phyloP scores from a whole-genome alignment of 1,140 invertebrate species.

The Cherax quadricarinatus region DNA sequence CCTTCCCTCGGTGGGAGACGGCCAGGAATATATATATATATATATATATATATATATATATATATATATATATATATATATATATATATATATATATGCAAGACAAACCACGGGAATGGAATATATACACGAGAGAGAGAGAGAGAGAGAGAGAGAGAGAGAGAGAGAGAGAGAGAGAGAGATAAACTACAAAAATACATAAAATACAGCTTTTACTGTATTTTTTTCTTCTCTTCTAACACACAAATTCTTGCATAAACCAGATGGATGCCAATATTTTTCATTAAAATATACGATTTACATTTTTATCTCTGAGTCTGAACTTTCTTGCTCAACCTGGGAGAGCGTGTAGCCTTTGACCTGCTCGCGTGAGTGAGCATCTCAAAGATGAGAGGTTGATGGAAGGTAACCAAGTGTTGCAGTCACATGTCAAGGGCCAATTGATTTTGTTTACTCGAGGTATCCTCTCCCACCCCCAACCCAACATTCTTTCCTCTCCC shows the following conservation, averaged over 20 bases:
- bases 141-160: neutral
- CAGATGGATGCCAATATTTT: neutral
- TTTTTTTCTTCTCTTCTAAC: neutral
- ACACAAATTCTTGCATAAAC: neutral
- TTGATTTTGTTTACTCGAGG: neutral
- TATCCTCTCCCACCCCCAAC: neutral
- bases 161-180: neutral
- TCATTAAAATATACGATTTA: neutral
- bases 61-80: too few relatives aligned
- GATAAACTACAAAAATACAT: too few relatives aligned
- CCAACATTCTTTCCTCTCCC: too few relatives aligned
- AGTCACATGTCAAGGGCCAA: slow-evolving; percentile 28
- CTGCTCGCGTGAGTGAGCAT: neutral
- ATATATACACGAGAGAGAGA: neutral
- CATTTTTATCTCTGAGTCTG: neutral
- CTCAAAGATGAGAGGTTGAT: slow-evolving; percentile 2
- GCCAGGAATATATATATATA: too few relatives aligned
- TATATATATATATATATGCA: too few relatives aligned
- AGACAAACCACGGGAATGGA: too few relatives aligned
- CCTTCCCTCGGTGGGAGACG: too few relatives aligned
- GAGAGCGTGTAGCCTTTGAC: slow-evolving; percentile 12
- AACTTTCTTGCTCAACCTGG: neutral
- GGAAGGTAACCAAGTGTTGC: slow-evolving; percentile 42
- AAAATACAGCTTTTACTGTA: too few relatives aligned
- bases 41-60: too few relatives aligned